Base-by-base conservation (phyloP, 2,113 vertebrate genomes). In the Amblyopsis rosae region DNA sequence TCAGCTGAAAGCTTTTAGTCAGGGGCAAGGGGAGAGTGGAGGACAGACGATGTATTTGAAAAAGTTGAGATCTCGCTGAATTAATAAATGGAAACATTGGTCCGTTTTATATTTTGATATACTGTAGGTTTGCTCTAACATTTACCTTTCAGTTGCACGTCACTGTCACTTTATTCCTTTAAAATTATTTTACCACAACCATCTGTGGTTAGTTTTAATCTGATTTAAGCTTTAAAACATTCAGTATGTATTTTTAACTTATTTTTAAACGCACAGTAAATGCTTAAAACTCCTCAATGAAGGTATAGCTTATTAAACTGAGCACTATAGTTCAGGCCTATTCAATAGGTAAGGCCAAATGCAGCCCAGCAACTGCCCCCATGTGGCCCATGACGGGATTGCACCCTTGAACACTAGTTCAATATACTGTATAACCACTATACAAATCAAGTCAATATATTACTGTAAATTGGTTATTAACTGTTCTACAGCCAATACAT, bases 1-100 rank as follows among this genome's bases (percentile, higher is more conserved):
- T 82, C 73, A 58, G 66, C 74, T 84, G 73, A 86, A 81, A 86
- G 81, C 85, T 80, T 79, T 64, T 60, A 65, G 74, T 77, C 69
- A 55, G 79, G 64, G 65, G 35, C 17, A 59, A 65, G 66, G 41
- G 13, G 15, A 46, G 35, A 46, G 62, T 56, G 54, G 9, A 19
- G 10, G 60, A 67, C 51, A 12, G 47, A 58, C 17, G 6, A 55
- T 41, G 53, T 32, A 67, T 51, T 15, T 51, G 49, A 15, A 51
- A 51, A 12, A 15, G 49, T 51, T 51, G 49, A 51, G 54, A 17
- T 19, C 7, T 1, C 64, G 65, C 75, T 76, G 61, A 80, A 62
- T 74, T 69, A 76, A 74, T 79, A 62, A 50, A n/a, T 56, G 62
- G 67, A 76, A 69, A 57, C 74, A 68, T 62, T 67, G 58, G 56